Evolutionary conservation across 2,888 invertebrate species (phyloP).

Genomic region (Anarsia innoxiella): DNA sequence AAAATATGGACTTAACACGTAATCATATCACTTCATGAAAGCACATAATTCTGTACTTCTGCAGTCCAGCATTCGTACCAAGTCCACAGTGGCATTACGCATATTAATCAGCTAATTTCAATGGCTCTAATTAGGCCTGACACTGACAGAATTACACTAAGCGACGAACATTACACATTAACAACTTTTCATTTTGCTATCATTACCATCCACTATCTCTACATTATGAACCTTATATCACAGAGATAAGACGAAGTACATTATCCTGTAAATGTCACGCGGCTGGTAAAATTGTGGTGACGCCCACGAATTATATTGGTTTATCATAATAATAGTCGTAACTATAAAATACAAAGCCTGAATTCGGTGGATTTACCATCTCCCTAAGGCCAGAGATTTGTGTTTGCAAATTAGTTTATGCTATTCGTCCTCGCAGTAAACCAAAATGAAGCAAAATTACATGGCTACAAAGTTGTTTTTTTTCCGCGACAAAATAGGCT

Average conservation of each 20-base stretch:
- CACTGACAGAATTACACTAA: constrained; percentile 66
- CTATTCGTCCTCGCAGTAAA: too few relatives aligned
- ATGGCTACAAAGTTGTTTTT: too few relatives aligned
- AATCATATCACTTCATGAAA: constrained; percentile 49
- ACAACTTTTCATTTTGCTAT: constrained; percentile 10
- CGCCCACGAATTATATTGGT: constrained; percentile 33
- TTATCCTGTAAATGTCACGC: too few relatives aligned
- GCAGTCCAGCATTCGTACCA: constrained; percentile 56
- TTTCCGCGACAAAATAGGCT: too few relatives aligned
- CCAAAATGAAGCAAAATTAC: too few relatives aligned
- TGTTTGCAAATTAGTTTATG: constrained; percentile 6
- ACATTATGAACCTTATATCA: constrained; percentile 2
- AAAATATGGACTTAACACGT: constrained; percentile 25
- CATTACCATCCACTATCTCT: background rate
- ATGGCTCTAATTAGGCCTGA: constrained; percentile 68
- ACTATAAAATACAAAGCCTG: constrained; percentile 16
- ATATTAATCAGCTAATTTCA: constrained; percentile 71
- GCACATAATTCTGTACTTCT: constrained; percentile 50
- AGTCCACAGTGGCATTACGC: constrained; percentile 49
- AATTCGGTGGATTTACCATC: constrained; percentile 7
- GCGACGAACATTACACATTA: constrained; percentile 38
- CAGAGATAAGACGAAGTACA: constrained; percentile 14
- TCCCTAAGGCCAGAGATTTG: constrained; percentile 7
- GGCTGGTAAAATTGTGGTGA: constrained; percentile 22
- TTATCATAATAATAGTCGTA: constrained; percentile 29